Base-by-base conservation (phyloP, 2,888 invertebrate species). In the Leistus spinibarbis region DNA sequence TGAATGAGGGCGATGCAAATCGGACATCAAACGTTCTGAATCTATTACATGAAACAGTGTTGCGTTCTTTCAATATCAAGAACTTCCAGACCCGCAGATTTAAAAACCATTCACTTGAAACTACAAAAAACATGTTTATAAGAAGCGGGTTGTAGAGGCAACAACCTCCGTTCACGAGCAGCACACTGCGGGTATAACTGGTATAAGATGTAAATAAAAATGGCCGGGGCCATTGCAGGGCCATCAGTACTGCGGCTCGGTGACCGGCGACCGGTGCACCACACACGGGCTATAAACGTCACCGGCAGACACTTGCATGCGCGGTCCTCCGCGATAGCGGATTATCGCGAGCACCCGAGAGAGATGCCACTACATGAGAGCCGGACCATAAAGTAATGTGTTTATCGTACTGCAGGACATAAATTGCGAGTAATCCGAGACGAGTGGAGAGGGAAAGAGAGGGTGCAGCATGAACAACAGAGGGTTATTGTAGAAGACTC, bases 351-450 rank as follows among this genome's bases (percentile, higher is more conserved):
- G 57, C n/a, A 54, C 22, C 20, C 56, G 20, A 53, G 9, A 16
- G 17, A 63, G 66, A 73, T 66, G 57, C 72, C 73, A 40, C 40
- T 20, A 53, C n/a, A n/a, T n/a, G 73, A 66, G 53, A 67, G 73
- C 67, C 57, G 66, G 66, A 67, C 66, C 73, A 73, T 73, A 73
- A 73, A 73, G 53, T 73, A 73, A 73, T 73, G 73, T 73, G 73
- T 73, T 73, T 73, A 73, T 73, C 73, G 73, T 67, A 67, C 60
- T 67, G 73, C 67, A 73, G 67, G 67, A 73, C 67, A 73, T 73
- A 73, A 73, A 73, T 73, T 73, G 73, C 72, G 22, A 72, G 66
- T 72, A 72, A 72, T 72, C 72, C 72, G 60, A 66, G 71, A 71
- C 56, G 22, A 53, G 53, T 17, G 19, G 69, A 63, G n/a, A 0